Percentiles rank a stretch among this genome's conserved stretches.
Conservation (phyloP, 2,888 invertebrate genomes). For the Drosophila robusta region DNA sequence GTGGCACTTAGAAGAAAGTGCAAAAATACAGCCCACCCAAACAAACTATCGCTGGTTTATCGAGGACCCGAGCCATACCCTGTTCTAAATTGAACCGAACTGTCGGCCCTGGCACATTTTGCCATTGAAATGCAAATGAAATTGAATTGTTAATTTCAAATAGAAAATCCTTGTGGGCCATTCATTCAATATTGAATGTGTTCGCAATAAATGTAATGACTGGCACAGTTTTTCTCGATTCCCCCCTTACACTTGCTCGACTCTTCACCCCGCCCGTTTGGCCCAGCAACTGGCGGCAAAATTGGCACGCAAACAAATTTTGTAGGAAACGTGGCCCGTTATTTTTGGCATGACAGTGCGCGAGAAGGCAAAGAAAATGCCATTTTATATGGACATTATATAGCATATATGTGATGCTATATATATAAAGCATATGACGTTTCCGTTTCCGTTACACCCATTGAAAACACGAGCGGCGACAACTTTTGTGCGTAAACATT, state of each 20-base stretch:
- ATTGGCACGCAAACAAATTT: slow-evolving; percentile 80
- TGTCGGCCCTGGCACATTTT: slow-evolving; percentile 56
- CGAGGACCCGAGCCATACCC: neutral
- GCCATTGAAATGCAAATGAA: slow-evolving; percentile 80
- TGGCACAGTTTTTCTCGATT: slow-evolving; percentile 70
- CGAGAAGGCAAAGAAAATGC: slow-evolving; percentile 62
- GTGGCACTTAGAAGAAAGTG: slow-evolving; percentile 28
- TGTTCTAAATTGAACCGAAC: slow-evolving; percentile 1
- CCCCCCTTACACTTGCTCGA: no score
- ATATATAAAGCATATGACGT: slow-evolving; percentile 64
- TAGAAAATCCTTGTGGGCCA: slow-evolving; percentile 78
- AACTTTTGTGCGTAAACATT: slow-evolving; percentile 61
- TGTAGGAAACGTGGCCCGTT: slow-evolving; percentile 77
- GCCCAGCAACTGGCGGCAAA: slow-evolving; percentile 49
- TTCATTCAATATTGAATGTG: slow-evolving; percentile 81
- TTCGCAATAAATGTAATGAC: slow-evolving; percentile 80
- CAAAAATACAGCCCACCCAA: no score
- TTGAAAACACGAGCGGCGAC: slow-evolving; percentile 44
- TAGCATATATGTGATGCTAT: slow-evolving; percentile 18
- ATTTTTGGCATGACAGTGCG: slow-evolving; percentile 64
- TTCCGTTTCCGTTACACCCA: slow-evolving; percentile 71
- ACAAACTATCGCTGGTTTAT: neutral
- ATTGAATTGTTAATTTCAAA: slow-evolving; percentile 81
- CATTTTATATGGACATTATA: slow-evolving; percentile 47
- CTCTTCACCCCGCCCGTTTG: neutral